Percentiles rank a stretch among this genome's conserved stretches.
Conservation (phyloP, 2,888 invertebrate genomes). For the Dicyrtoma fusca region DNA sequence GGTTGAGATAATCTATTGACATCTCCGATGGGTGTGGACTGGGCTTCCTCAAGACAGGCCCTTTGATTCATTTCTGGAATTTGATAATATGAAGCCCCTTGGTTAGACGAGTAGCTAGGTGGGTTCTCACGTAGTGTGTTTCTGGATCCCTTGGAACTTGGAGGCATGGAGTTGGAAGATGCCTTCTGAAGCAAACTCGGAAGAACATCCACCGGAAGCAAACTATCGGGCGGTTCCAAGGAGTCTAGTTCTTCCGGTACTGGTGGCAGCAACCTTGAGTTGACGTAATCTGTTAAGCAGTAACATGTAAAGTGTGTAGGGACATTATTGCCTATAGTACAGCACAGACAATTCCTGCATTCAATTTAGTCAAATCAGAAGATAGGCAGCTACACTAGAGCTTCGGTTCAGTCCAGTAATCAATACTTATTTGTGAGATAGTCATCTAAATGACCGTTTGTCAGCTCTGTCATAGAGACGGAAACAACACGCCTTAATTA, state of each 20-base stretch:
- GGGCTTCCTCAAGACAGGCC: background rate
- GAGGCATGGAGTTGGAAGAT: slow-evolving; percentile 16
- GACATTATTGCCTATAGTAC: no score
- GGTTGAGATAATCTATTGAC: background rate
- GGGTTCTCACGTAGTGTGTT: background rate
- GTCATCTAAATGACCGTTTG: no score
- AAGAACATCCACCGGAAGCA: slow-evolving; percentile 49
- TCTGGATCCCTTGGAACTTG: background rate
- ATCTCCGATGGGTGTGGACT: background rate
- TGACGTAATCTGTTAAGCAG: slow-evolving; percentile 52
- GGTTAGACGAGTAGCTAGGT: background rate
- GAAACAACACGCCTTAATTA: no score
- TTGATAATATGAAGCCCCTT: slow-evolving; percentile 13
- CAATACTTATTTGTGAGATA: no score
- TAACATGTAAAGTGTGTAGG: no score
- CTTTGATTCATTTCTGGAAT: slow-evolving; percentile 10
- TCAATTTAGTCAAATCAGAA: no score
- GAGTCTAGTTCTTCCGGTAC: slow-evolving; percentile 55
- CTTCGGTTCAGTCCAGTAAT: no score
- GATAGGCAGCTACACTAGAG: no score
- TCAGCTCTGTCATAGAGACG: no score
- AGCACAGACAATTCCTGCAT: no score
- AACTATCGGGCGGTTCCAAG: slow-evolving; percentile 46
- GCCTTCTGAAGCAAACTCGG: slow-evolving; percentile 39
- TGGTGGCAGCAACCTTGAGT: slow-evolving; percentile 53